phyloP scores from a whole-genome alignment of 2,113 vertebrate species.

The Prietella phreatophila region DNA sequence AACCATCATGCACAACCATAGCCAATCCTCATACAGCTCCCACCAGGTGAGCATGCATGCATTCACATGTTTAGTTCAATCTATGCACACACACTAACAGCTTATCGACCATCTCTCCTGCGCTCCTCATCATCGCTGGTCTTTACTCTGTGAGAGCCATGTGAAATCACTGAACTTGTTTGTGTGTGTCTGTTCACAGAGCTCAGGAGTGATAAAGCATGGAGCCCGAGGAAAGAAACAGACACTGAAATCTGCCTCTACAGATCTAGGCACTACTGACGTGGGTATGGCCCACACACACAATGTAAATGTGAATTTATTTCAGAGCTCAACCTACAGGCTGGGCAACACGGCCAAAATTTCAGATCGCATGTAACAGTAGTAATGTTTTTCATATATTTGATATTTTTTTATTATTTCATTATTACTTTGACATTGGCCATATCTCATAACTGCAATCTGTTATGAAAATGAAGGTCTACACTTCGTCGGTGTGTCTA shows the following conservation, averaged over 20 bases:
- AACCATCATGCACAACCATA: conserved; percentile 87
- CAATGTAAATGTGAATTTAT: background rate
- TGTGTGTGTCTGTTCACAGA: conserved; percentile 64
- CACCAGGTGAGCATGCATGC: conserved; percentile 77
- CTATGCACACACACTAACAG: background rate
- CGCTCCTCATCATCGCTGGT: background rate
- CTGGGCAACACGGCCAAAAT: background rate
- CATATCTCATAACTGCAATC: background rate
- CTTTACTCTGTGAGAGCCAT: background rate
- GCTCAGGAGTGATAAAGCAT: conserved; percentile 88
- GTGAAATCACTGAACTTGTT: background rate
- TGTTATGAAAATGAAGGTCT: background rate
- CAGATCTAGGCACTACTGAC: conserved; percentile 91
- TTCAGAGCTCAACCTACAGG: background rate
- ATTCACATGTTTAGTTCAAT: background rate
- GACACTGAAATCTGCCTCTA: conserved; percentile 93
- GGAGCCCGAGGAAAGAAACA: conserved; percentile 88
- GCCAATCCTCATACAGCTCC: conserved; percentile 85
- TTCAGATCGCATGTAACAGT: background rate
- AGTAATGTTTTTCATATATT: background rate
- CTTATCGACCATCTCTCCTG: background rate
- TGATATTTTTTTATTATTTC: background rate
- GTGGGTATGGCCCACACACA: conserved; percentile 77
- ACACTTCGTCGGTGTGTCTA: background rate
- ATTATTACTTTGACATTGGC: background rate